Evolutionary conservation across 1,140 invertebrate species (phyloP), one percentile per base, ranked within the genome.

Genomic region (Neodiprion pinetum): DNA sequence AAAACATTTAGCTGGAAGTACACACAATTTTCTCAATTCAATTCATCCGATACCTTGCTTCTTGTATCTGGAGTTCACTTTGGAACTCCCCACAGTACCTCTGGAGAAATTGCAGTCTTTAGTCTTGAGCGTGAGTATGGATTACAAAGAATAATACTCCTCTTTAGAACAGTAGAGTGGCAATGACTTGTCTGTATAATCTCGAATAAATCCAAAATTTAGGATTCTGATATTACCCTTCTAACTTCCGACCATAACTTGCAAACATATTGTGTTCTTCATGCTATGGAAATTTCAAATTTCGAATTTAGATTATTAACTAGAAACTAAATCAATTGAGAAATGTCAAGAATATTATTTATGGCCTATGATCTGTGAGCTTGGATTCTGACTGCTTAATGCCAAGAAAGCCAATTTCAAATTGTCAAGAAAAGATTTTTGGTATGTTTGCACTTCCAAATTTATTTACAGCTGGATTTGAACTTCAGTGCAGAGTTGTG

Each of bases 11-110:
- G 91, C 75, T 97, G 96, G 96, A 96, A 96, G 83, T 96, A 96
- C 76, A 96, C 96, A 0, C 96, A 97, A 85, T 97, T 93, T 84
- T 96, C 95, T 3, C 94, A 96, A 85, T 97, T 97, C 80, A 97
- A 97, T 89, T 92, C 93, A 77, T 92, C 92, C 9, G 95, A 97
- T 88, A 96, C 94, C 1, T 87, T 96, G 9, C 87, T 97, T 0
- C 87, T 97, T 14, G 96, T 97, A 1, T 97, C 95, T 65, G 96
- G 96, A 40, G 95, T 96, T 67, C 94, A 96, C 85, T 96, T 96
- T 90, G 95, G 95, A 8, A 92, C 90, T n/a, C 91, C 91, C 1
- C 91, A 92, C 76, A 95, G 92, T 76, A 96, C 94, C 10, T 95
- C 94, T 1, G 96, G 96, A 14, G 96, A 97, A 90, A 97, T 97